Base-by-base conservation (phyloP, 2,888 invertebrate species). In the Adineta ricciae region DNA sequence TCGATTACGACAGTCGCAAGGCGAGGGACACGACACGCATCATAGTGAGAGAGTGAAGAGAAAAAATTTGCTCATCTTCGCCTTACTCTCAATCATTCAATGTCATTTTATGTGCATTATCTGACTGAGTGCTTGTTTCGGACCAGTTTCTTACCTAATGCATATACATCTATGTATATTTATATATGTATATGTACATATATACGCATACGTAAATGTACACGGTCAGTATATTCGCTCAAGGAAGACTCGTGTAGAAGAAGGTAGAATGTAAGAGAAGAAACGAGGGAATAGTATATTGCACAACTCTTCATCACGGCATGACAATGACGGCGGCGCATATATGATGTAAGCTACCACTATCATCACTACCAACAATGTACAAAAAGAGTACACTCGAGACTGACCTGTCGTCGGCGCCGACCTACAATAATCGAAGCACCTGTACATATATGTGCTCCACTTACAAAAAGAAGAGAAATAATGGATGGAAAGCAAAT, bases 21-120 rank as follows among this genome's bases (percentile, higher is more conserved):
- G 64, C 64, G 64, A 64, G 64, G 64, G 64, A 64, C 64, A 64
- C 32, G 64, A 64, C 64, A 64, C 64, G 64, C 64, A 64, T 64
- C 32, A 19, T 32, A 64, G 32, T 32, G 27, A 64, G 19, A 64
- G 32, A 32, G 64, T 64, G 32, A 16, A 64, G 32, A 24, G n/a
- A 64, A 32, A 64, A 64, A 64, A 32, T 64, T 64, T 64, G 32
- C 64, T 64, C 64, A 64, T 64, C 64, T 64, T 64, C 32, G 36
- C 32, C 32, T 64, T 32, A 27, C 64, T 64, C 32, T 64, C 64
- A 64, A 32, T 64, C 32, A 64, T 64, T 64, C 64, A 64, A 64
- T 64, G 64, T 64, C 64, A 64, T 64, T 64, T 64, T 36, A 64
- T 64, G 64, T 36, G 64, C 32, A 64, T 64, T 64, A 36, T 27